A percentile compares a stretch with the other conserved stretches of the same genome.
phyloP scores from a whole-genome alignment of 2,888 invertebrate genomes.

The Thalpophila matura region DNA sequence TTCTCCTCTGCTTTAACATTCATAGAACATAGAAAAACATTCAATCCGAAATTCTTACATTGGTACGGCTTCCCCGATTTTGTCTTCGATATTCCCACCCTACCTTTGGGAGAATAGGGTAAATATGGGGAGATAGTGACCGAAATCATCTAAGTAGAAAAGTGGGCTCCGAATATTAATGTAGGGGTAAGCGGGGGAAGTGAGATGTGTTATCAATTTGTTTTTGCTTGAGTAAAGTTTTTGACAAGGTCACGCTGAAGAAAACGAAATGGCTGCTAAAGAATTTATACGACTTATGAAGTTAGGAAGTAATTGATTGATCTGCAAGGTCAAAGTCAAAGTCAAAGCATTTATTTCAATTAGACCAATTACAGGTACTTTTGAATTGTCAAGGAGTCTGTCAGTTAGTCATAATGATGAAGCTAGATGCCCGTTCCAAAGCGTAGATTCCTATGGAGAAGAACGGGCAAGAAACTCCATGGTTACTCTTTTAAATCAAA shows the following conservation, averaged over 20 bases:
- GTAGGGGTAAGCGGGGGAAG: constrained; percentile 1
- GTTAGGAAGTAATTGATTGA: too few species aligned
- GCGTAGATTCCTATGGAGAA: too few species aligned
- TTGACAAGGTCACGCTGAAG: background rate
- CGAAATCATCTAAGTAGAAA: constrained; percentile 67
- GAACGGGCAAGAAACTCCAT: too few species aligned
- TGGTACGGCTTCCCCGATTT: constrained; percentile 36
- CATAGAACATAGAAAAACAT: constrained; percentile 52
- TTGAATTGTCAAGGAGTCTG: too few species aligned
- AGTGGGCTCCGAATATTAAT: constrained; percentile 68
- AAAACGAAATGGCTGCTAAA: too few species aligned
- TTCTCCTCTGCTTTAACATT: constrained; percentile 50
- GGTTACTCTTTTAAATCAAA: too few species aligned
- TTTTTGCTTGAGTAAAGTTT: constrained; percentile 1
- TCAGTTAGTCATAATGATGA: too few species aligned
- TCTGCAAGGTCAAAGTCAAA: too few species aligned
- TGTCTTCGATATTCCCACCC: constrained; percentile 29
- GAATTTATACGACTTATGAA: too few species aligned
- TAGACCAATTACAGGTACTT: too few species aligned
- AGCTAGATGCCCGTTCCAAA: too few species aligned
- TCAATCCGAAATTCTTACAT: constrained; percentile 44
- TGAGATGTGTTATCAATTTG: constrained; percentile 18
- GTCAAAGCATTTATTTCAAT: too few species aligned
- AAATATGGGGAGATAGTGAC: constrained; percentile 59
- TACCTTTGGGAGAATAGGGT: constrained; percentile 47